Evolutionary conservation across 1,140 invertebrate species (phyloP), one percentile per base, ranked within the genome.

Genomic region (Thaumetopoea pityocampa): DNA sequence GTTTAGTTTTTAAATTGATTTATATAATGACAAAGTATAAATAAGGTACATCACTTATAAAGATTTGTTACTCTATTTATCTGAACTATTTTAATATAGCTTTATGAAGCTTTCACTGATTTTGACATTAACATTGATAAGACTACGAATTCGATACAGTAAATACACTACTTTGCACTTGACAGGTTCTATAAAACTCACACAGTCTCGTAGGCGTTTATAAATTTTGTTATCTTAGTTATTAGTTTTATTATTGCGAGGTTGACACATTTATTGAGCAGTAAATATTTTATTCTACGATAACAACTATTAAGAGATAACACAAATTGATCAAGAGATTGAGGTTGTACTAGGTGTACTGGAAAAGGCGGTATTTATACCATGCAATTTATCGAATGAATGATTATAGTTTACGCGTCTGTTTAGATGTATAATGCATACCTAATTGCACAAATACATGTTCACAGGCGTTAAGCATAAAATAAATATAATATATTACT

Each of bases 221-320:
- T 28, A 58, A 55, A 49, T 52, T 67, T 49, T 49, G 67, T 63
- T 78, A 74, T 69, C 67, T 49, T 35, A 51, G 52, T 71, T 79
- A 79, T 77, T 71, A 72, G 59, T 57, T 68, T 69, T 77, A 76
- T 80, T 80, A 77, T 77, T 76, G 62, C 27, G 10, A 49, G 35
- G 60, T 51, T 55, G 60, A 74, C 53, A 69, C 60, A 59, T 81
- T 79, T 79, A 81, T 74, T 72, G 63, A 70, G 72, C 69, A 69
- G 72, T 80, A 74, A 83, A 83, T 80, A 80, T 71, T 80, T 77
- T 77, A 80, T 69, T 59, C 43, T 30, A 37, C 50, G 79, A 80
- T 80, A 82, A 82, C 58, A 65, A 49, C 58, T 50, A 51, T 51
- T 41, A 37, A 38, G 10, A 73, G 76, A 83, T 83, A 83, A 79